These are phyloP conservation scores for Naso thynnoides DNA, from an alignment of 2,797 vertebrate species.

Conservation along the genomic window DNA sequence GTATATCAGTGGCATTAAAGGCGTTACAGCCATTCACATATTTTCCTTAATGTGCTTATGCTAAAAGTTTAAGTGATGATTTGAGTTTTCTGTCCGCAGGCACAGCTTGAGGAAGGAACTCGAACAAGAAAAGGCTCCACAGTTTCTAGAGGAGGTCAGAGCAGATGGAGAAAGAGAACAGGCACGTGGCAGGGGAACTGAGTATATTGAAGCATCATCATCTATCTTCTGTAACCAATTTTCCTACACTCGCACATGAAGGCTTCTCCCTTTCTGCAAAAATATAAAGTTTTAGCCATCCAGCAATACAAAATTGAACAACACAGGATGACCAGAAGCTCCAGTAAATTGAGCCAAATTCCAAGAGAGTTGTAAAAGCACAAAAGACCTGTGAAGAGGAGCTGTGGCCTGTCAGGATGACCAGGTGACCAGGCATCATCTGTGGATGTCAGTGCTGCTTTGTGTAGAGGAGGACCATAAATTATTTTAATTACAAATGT, in stretches of 20 bases:
- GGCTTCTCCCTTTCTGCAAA: constrained; percentile 22
- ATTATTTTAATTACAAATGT: constrained; percentile 18
- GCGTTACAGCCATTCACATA: background rate
- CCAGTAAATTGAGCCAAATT: no score
- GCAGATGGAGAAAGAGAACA: constrained; percentile 36
- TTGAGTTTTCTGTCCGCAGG: constrained; percentile 57
- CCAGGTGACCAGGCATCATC: constrained; percentile 13
- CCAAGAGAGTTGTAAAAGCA: constrained; percentile 20
- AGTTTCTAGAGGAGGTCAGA: constrained; percentile 28
- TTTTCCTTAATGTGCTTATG: background rate
- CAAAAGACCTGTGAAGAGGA: constrained; percentile 39
- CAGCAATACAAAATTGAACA: constrained; percentile 40
- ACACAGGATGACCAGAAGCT: constrained; percentile 10
- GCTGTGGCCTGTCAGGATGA: constrained; percentile 10
- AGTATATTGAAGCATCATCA: constrained; percentile 14
- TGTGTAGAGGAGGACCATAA: background rate
- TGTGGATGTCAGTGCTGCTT: constrained; percentile 7
- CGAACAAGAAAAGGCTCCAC: background rate
- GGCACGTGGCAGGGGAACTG: constrained; percentile 13
- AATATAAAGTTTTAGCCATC: constrained; percentile 46
- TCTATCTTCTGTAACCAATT: constrained; percentile 14
- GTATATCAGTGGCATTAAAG: background rate
- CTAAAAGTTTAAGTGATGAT: constrained; percentile 7
- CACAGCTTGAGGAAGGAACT: constrained; percentile 61
- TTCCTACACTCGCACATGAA: constrained; percentile 19